Percentiles rank a stretch among this genome's conserved stretches.
Evolutionary conservation across 1,140 invertebrate genomes (phyloP).

Genomic region (Lineus longissimus): DNA sequence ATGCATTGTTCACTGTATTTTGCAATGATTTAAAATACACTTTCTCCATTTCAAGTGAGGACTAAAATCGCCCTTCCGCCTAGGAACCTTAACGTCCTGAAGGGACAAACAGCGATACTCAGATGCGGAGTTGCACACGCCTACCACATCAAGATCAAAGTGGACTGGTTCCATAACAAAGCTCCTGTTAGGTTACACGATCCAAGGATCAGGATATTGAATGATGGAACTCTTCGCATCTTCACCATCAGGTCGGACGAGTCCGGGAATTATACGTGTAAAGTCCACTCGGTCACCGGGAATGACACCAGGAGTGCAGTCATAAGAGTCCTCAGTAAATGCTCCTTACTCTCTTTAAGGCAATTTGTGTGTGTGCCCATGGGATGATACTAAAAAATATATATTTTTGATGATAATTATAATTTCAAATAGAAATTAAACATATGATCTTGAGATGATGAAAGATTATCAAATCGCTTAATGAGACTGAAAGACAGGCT

Average conservation of each 20-base stretch:
- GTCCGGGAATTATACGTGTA: slow-evolving; percentile 57
- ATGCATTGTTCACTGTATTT: too few species aligned
- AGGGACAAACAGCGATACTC: slow-evolving; percentile 84
- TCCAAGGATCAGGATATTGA: slow-evolving; percentile 27
- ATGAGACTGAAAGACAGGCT: too few species aligned
- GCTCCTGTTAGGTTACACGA: slow-evolving; percentile 9
- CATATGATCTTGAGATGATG: too few species aligned
- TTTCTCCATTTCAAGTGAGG: slow-evolving; percentile 63
- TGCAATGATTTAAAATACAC: too few species aligned
- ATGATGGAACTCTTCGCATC: slow-evolving; percentile 56
- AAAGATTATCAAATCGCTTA: too few species aligned
- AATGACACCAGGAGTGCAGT: slow-evolving; percentile 81
- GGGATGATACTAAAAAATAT: too few species aligned
- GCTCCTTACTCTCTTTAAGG: too few species aligned
- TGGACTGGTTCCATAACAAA: slow-evolving; percentile 71
- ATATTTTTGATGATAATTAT: too few species aligned
- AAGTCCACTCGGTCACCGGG: slow-evolving; percentile 80
- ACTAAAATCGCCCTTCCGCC: slow-evolving; percentile 91
- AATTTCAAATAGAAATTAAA: too few species aligned
- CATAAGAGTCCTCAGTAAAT: slow-evolving; percentile 32
- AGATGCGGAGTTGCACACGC: slow-evolving; percentile 91
- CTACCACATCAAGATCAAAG: slow-evolving; percentile 79
- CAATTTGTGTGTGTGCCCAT: too few species aligned
- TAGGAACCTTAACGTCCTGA: slow-evolving; percentile 78
- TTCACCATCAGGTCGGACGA: slow-evolving; percentile 55